Evolutionary conservation across 2,797 vertebrate species (phyloP).

Genomic region (Menidia menidia): DNA sequence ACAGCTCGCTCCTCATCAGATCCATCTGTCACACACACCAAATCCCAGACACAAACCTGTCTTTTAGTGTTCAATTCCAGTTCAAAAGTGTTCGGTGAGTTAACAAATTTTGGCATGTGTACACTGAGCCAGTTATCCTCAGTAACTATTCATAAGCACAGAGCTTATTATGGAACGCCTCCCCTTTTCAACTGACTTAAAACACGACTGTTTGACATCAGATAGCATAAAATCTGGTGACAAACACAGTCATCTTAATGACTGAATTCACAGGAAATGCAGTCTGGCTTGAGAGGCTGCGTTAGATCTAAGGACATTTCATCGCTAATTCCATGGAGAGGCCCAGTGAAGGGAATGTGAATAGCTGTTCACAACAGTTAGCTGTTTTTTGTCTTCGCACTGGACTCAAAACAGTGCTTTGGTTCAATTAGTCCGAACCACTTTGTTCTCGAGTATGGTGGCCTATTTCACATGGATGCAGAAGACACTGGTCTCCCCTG

Average conservation of each 20-base stretch:
- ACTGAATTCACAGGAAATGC: slow-evolving; percentile 60
- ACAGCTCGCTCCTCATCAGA: slow-evolving; percentile 90
- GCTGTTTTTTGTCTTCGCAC: slow-evolving; percentile 48
- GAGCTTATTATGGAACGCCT: slow-evolving; percentile 4
- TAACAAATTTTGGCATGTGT: background rate
- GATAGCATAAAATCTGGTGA: slow-evolving; percentile 14
- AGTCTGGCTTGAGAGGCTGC: slow-evolving; percentile 56
- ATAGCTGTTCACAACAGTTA: slow-evolving; percentile 65
- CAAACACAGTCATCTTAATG: slow-evolving; percentile 30
- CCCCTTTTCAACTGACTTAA: slow-evolving; percentile 18
- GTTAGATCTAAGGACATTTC: slow-evolving; percentile 43
- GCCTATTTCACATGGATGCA: slow-evolving; percentile 52
- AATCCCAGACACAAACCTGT: slow-evolving; percentile 16
- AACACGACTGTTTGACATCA: slow-evolving; percentile 17
- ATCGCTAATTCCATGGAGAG: slow-evolving; percentile 70
- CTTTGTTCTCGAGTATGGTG: slow-evolving; percentile 55
- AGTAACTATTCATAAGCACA: background rate
- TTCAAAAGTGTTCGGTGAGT: background rate
- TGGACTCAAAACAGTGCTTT: slow-evolving; percentile 65
- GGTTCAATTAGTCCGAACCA: slow-evolving; percentile 70
- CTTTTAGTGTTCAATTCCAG: slow-evolving; percentile 3
- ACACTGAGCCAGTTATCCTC: background rate
- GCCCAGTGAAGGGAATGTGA: slow-evolving; percentile 64
- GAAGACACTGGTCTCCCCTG: slow-evolving; percentile 34
- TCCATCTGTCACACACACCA: slow-evolving; percentile 85